Evolutionary conservation across 2,797 vertebrate genomes (phyloP).

Genomic region (Smutsia temminckii): DNA sequence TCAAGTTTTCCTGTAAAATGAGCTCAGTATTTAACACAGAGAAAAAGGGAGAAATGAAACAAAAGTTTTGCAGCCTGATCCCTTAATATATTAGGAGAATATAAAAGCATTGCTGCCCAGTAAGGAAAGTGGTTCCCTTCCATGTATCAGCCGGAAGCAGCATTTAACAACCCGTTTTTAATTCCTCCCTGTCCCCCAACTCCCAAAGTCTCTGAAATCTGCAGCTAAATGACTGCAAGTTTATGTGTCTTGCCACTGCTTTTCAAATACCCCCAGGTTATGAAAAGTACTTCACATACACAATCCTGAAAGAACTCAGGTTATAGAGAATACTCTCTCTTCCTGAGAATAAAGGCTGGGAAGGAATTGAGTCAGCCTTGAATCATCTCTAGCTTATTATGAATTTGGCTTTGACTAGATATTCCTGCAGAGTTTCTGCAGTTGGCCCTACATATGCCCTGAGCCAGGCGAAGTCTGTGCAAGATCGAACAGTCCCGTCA

Average conservation of each 20-base stretch:
- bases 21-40: background rate
- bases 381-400: background rate
- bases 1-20: background rate
- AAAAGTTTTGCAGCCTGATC: background rate
- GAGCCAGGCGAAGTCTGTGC: conserved; percentile 11
- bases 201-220: background rate
- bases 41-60: background rate
- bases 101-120: background rate
- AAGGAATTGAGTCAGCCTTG: background rate
- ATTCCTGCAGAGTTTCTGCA: conserved; percentile 18
- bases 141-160: background rate
- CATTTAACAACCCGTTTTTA: background rate
- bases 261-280: background rate
- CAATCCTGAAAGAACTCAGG: background rate
- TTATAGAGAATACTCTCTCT: background rate
- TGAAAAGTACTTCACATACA: background rate
- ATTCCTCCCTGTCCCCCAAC: no score
- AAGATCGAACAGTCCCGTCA: conserved; percentile 45
- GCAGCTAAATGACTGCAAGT: background rate
- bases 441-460: background rate
- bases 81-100: background rate
- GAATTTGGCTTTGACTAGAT: conserved; percentile 5
- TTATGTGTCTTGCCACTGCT: background rate
- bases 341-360: background rate
- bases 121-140: background rate